Evolutionary conservation across 1,140 invertebrate genomes (phyloP), one percentile per base, ranked within the genome.

Genomic region (Nymphalis io): DNA sequence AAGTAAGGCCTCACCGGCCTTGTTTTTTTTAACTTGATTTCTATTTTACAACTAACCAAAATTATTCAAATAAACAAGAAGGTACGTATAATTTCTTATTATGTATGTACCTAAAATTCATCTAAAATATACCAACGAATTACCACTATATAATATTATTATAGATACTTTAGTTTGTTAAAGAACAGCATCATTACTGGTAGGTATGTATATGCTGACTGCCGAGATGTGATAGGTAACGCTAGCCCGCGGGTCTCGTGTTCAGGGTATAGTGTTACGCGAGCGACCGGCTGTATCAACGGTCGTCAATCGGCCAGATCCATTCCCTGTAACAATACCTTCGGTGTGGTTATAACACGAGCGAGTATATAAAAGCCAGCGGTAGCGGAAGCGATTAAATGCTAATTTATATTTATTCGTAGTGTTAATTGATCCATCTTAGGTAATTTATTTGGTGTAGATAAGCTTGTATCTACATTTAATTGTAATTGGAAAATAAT

Each of bases 251-350:
- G 85, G 86, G 88, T 90, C 87, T 84, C 85, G 86, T 91, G 85
- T 85, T 74, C 85, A 60, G 18, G 55, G 81, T 76, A 84, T 89
- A 87, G 78, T 78, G 77, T 90, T 90, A 89, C 88, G 82, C 81
- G 84, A 77, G 69, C 87, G 84, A 77, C 83, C 82, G 83, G 78
- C 85, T 87, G 86, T 88, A 91, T 88, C 89, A 89, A 89, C 86
- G 87, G 80, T 88, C 81, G 86, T 85, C 86, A 88, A 90, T 90
- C 87, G 86, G 75, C 80, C 80, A 79, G 84, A 89, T 90, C 82
- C 81, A 87, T 88, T 89, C 79, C 86, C 78, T 89, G 87, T 88
- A 90, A 90, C 88, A 87, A 90, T 89, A 90, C 81, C 85, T 88
- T 66, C 74, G 67, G 74, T 77, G 57, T 61, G 70, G 85, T 82